A percentile compares a stretch with the other conserved stretches of the same genome.
Conservation (phyloP, 2,797 vertebrate species). For the Bovichtus diacanthus region DNA sequence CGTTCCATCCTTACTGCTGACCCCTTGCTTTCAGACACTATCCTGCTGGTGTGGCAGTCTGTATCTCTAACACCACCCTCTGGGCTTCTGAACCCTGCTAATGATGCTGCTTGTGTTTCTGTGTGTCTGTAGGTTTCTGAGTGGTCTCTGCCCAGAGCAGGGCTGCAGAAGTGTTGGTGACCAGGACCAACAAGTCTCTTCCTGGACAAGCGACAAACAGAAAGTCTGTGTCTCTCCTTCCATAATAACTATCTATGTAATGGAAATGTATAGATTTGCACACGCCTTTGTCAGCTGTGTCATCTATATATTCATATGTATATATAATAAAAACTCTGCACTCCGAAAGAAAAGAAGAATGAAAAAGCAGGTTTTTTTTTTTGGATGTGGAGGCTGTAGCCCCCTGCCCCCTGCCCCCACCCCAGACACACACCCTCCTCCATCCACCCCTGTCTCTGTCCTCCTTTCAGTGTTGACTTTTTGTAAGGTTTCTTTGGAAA, state of each 20-base stretch:
- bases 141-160: slow-evolving; percentile 44
- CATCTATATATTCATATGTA: slow-evolving; percentile 89
- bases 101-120: slow-evolving; percentile 27
- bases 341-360: slow-evolving; percentile 80
- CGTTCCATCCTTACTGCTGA: no score
- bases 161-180: slow-evolving; percentile 67
- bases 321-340: slow-evolving; percentile 86
- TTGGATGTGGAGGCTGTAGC: slow-evolving; percentile 85
- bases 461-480: slow-evolving; percentile 84
- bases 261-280: slow-evolving; percentile 86
- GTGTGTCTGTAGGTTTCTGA: slow-evolving; percentile 74
- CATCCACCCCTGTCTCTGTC: slow-evolving; percentile 64
- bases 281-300: slow-evolving; percentile 81
- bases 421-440: slow-evolving; percentile 34
- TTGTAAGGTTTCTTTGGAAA: slow-evolving; percentile 92
- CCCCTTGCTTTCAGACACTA: background rate
- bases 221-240: slow-evolving; percentile 84
- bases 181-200: slow-evolving; percentile 75
- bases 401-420: slow-evolving; percentile 58
- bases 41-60: background rate
- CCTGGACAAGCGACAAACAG: slow-evolving; percentile 76
- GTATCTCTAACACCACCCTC: background rate
- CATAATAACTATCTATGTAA: slow-evolving; percentile 88
- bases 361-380: slow-evolving; percentile 56
- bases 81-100: background rate